Percentiles rank a stretch among this genome's conserved stretches.
These are phyloP conservation scores for Eupithecia pulchellata DNA, from an alignment of 2,888 invertebrate genomes.

Conservation along the genomic window DNA sequence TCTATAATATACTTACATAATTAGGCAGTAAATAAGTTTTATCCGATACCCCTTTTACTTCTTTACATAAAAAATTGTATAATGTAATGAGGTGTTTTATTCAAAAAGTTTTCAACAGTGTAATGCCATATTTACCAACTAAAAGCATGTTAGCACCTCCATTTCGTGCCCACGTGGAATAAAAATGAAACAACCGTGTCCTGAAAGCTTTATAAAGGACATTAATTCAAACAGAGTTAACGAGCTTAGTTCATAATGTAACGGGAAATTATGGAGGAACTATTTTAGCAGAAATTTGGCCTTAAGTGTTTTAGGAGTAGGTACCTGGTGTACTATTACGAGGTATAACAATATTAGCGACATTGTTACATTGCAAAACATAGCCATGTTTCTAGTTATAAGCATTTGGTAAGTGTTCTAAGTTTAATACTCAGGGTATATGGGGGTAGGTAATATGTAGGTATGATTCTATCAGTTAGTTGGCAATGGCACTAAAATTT, in stretches of 20 bases:
- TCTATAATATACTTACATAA: neutral
- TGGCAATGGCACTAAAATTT: neutral
- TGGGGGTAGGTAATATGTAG: neutral
- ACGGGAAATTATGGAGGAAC: constrained; percentile 46
- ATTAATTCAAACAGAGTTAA: constrained; percentile 50
- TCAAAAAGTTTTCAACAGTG: neutral
- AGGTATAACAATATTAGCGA: neutral
- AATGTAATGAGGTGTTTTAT: neutral
- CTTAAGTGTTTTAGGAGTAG: constrained; percentile 26
- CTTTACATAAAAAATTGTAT: neutral
- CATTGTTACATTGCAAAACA: neutral
- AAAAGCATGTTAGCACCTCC: constrained; percentile 17
- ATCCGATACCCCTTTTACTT: neutral
- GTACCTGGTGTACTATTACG: constrained; percentile 24
- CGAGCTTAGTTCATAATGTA: constrained; percentile 52
- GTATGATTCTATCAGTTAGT: neutral
- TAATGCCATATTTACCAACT: constrained; percentile 7
- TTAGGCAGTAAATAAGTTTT: neutral
- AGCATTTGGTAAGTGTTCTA: neutral
- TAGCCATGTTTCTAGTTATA: neutral
- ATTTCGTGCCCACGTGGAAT: constrained; percentile 47
- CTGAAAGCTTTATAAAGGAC: constrained; percentile 53
- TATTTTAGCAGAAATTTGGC: constrained; percentile 29
- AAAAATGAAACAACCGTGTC: constrained; percentile 54
- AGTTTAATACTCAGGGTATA: neutral